phyloP scores from a whole-genome alignment of 2,888 invertebrate species.

The Quadroppia sp. region DNA sequence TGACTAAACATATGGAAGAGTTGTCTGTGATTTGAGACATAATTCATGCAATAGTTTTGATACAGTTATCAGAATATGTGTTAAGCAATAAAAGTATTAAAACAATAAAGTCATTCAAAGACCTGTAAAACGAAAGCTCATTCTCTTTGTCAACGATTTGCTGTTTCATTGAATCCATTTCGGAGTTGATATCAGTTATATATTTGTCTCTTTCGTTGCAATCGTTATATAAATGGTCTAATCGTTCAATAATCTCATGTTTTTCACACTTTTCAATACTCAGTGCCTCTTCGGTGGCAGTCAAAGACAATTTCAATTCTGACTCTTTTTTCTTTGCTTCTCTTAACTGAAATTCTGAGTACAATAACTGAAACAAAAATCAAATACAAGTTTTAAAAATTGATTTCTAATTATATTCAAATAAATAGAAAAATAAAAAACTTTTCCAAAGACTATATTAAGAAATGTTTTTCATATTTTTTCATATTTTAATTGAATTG shows the following conservation, averaged over 20 bases:
- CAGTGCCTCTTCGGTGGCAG: not conserved
- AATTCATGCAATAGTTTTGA: too few relatives aligned
- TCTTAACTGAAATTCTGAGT: not conserved
- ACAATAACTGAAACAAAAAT: constrained; percentile 5
- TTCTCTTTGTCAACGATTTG: constrained; percentile 23
- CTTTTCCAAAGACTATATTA: too few relatives aligned
- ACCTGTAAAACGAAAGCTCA: constrained; percentile 35
- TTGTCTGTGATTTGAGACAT: not conserved
- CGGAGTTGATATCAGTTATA: constrained; percentile 2
- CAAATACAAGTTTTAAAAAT: not conserved
- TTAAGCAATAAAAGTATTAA: not conserved
- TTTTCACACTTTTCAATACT: not conserved
- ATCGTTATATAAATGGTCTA: not conserved
- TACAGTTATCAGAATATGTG: too few relatives aligned
- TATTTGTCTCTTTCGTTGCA: not conserved
- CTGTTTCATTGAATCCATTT: constrained; percentile 3
- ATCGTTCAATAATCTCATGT: not conserved
- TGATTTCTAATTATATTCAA: not conserved
- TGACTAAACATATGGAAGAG: too few relatives aligned
- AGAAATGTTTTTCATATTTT: too few relatives aligned
- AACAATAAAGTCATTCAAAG: constrained; percentile 1
- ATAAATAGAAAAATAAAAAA: constrained; percentile 1
- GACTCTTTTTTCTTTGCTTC: not conserved
- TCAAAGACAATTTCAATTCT: not conserved
- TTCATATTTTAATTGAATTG: too few relatives aligned